Conservation (phyloP, 2,113 vertebrate species). For the Cephalophus harveyi region DNA sequence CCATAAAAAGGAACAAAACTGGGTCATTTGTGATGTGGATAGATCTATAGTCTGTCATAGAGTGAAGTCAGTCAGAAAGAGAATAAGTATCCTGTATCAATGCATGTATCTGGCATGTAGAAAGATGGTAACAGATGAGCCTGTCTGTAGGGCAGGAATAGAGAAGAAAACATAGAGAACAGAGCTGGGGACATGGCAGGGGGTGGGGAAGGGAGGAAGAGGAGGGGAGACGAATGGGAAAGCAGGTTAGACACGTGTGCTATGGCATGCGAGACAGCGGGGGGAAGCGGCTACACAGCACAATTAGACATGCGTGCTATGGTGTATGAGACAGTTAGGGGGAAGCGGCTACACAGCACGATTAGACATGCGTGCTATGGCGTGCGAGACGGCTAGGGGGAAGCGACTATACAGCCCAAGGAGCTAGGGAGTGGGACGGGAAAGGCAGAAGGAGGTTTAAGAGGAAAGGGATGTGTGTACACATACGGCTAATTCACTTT, state of each 20-base stretch:
- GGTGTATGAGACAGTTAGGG: fast-evolving
- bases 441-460: background rate
- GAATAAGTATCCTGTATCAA: background rate
- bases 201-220: background rate
- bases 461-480: background rate
- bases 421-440: background rate
- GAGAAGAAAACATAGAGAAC: background rate
- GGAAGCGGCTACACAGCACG: too few species aligned
- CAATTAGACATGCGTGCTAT: fast-evolving
- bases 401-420: background rate
- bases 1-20: too few species aligned
- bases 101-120: background rate
- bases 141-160: background rate
- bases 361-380: too few species aligned
- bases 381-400: too few species aligned
- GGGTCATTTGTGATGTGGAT: background rate
- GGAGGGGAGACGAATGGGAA: background rate
- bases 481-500: background rate
- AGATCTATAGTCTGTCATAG: background rate
- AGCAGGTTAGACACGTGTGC: background rate
- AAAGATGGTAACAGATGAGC: background rate
- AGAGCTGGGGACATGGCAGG: background rate
- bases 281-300: too few species aligned
- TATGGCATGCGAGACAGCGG: fast-evolving
- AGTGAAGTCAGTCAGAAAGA: background rate